These are phyloP conservation scores for Nipponia nippon DNA, from an alignment of 2,113 vertebrate genomes.

Conservation along the genomic window DNA sequence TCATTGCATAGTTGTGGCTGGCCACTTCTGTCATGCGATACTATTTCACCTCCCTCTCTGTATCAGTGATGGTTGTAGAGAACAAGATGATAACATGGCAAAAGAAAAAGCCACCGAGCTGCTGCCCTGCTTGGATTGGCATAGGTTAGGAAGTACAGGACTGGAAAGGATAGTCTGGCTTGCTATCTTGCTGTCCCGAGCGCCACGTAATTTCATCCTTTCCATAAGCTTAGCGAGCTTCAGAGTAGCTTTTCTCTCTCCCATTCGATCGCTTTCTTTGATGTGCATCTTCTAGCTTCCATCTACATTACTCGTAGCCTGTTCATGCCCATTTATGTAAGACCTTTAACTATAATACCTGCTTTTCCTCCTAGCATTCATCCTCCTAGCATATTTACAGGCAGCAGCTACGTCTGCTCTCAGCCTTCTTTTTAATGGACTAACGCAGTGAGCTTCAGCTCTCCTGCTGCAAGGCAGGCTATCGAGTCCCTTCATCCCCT, in stretches of 20 bases:
- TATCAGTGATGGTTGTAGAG: background rate
- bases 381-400: background rate
- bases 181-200: fast-evolving
- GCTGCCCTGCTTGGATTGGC: background rate
- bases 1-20: background rate
- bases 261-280: background rate
- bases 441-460: background rate
- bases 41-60: background rate
- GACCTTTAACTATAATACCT: background rate
- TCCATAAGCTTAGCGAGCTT: background rate
- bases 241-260: background rate
- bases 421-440: background rate
- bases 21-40: background rate
- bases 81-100: background rate
- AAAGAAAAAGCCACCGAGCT: background rate
- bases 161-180: background rate
- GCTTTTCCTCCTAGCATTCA: background rate
- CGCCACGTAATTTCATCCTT: background rate
- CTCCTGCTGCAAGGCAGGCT: background rate
- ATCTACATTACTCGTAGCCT: background rate
- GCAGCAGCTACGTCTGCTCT: background rate
- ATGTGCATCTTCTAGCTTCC: background rate
- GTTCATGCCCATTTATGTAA: background rate
- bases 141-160: background rate
- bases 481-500: background rate